phyloP scores from a whole-genome alignment of 2,888 invertebrate genomes.

The Cantharis flavilabris region DNA sequence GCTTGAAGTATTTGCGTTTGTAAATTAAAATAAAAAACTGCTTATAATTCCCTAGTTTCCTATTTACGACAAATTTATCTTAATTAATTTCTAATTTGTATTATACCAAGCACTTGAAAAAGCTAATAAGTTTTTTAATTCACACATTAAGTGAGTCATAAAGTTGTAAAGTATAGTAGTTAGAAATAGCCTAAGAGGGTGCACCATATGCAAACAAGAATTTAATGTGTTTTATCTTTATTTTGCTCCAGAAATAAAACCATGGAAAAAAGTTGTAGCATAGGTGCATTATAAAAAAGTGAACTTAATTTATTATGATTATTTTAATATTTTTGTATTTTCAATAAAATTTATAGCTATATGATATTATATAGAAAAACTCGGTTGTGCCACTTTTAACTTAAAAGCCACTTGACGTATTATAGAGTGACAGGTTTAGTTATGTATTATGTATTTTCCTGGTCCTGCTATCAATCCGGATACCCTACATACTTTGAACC shows the following conservation, averaged over 20 bases:
- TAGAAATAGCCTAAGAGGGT: conserved; percentile 29
- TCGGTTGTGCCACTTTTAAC: conserved; percentile 5
- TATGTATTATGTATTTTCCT: conserved; percentile 42
- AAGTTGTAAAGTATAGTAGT: conserved; percentile 28
- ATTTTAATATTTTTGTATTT: background rate
- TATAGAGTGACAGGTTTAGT: conserved; percentile 35
- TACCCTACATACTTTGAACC: conserved; percentile 32
- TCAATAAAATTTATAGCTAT: background rate
- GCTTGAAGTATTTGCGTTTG: background rate
- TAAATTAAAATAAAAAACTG: background rate
- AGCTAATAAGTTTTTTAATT: conserved; percentile 35
- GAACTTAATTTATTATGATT: background rate
- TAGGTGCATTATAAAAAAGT: background rate
- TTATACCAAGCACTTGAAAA: conserved; percentile 19
- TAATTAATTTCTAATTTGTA: conserved; percentile 30
- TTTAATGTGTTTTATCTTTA: conserved; percentile 32
- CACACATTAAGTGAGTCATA: conserved; percentile 34
- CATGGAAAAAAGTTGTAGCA: background rate
- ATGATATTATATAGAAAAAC: conserved; percentile 1
- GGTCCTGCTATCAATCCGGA: conserved; percentile 46
- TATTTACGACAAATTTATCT: conserved; percentile 12
- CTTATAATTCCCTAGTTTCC: background rate
- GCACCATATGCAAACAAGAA: conserved; percentile 34
- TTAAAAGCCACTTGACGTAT: conserved; percentile 24
- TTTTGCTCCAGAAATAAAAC: conserved; percentile 8